Conservation (phyloP, 2,888 invertebrate genomes). For the Drosophila percnosoma region DNA sequence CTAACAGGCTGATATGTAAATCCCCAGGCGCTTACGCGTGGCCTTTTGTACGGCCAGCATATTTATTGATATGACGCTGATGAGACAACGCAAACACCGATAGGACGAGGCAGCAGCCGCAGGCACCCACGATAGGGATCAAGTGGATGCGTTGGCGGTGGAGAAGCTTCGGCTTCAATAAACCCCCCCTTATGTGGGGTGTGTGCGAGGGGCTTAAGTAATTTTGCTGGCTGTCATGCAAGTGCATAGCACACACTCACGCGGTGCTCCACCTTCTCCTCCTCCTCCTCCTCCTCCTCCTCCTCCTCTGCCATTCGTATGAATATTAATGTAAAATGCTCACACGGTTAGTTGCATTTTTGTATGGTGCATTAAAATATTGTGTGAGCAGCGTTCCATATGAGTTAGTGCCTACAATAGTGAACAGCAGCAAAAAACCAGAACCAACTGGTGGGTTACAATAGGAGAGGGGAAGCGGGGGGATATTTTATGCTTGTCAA, state of each 20-base stretch:
- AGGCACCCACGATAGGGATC: conserved; percentile 23
- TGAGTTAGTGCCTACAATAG: conserved; percentile 76
- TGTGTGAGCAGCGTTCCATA: conserved; percentile 75
- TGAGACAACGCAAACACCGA: conserved; percentile 65
- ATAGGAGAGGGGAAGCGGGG: not conserved
- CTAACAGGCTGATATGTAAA: conserved; percentile 64
- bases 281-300: not conserved
- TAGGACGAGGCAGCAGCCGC: conserved; percentile 5
- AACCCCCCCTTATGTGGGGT: conserved; percentile 28
- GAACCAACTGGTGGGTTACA: conserved; percentile 35
- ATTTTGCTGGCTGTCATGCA: conserved; percentile 73
- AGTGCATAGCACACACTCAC: conserved; percentile 74
- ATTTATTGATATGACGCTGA: conserved; percentile 79
- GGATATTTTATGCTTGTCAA: conserved; percentile 45
- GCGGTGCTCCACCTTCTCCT: not conserved
- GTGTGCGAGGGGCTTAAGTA: conserved; percentile 65
- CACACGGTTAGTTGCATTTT: conserved; percentile 80
- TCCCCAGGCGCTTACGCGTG: conserved; percentile 54
- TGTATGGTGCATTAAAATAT: conserved; percentile 72
- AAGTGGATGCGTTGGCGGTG: conserved; percentile 36
- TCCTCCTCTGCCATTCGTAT: conserved; percentile 36
- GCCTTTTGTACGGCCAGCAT: conserved; percentile 70
- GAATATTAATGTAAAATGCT: conserved; percentile 78
- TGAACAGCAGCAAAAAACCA: conserved; percentile 30
- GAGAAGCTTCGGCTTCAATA: conserved; percentile 54